Conservation (phyloP, 2,113 vertebrate genomes). For the Coracopsis vasa region DNA sequence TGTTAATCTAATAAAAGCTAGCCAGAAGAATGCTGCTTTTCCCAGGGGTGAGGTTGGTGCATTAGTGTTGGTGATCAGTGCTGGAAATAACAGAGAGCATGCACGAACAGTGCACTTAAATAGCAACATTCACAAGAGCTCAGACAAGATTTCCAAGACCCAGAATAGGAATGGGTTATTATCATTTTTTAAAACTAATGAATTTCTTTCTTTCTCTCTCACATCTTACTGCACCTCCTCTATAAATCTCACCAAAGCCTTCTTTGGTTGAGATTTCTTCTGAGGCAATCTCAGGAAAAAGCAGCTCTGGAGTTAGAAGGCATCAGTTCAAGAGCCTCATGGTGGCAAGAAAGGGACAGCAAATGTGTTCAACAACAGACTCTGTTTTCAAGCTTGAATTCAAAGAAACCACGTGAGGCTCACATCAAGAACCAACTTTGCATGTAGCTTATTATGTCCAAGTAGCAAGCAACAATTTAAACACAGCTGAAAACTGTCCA, state of each 20-base stretch:
- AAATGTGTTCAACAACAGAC: background rate
- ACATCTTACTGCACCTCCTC: background rate
- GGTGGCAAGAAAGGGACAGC: background rate
- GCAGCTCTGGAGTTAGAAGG: background rate
- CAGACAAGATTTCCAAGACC: background rate
- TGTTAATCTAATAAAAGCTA: background rate
- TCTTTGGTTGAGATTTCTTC: background rate
- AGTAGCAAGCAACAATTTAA: background rate
- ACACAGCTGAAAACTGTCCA: background rate
- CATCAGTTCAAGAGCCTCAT: background rate
- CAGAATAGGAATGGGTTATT: background rate
- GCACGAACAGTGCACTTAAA: background rate
- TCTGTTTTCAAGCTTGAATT: background rate
- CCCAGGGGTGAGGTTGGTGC: background rate
- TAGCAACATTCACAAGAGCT: fast-evolving
- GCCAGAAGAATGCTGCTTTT: background rate
- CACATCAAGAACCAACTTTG: background rate
- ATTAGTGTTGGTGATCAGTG: background rate
- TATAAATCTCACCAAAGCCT: background rate
- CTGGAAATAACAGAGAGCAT: background rate
- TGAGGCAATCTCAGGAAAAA: background rate
- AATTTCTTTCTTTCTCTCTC: background rate
- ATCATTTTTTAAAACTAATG: background rate
- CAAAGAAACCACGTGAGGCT: background rate
- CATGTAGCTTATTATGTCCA: background rate